Conservation (phyloP, 1,140 invertebrate genomes). For the Chlorops oryzae region DNA sequence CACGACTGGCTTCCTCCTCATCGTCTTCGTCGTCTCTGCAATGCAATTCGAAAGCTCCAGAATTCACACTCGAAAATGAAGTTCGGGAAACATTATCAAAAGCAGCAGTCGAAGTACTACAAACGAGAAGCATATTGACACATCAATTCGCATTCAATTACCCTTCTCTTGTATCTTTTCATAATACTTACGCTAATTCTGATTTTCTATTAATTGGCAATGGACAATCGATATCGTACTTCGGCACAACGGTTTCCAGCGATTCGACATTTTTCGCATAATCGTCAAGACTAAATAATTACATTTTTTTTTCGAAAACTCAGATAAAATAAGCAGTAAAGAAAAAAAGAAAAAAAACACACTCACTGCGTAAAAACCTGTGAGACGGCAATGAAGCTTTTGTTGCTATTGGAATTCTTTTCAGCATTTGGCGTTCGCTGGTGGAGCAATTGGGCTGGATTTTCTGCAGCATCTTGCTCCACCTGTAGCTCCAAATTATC, state of each 20-base stretch:
- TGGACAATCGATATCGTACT: too few relatives aligned
- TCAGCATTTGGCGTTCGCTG: too few relatives aligned
- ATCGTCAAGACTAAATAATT: constrained; percentile 61
- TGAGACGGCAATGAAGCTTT: constrained; percentile 40
- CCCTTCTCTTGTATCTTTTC: too few relatives aligned
- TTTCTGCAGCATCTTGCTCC: constrained; percentile 54
- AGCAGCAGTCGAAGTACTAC: too few relatives aligned
- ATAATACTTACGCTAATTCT: too few relatives aligned
- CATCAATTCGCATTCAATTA: too few relatives aligned
- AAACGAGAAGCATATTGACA: too few relatives aligned
- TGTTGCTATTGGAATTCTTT: constrained; percentile 7
- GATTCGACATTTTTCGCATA: constrained; percentile 53
- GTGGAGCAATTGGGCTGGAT: constrained; percentile 26
- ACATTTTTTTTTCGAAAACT: too few relatives aligned
- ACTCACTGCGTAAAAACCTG: constrained; percentile 60
- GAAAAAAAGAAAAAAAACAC: too few relatives aligned
- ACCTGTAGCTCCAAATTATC: constrained; percentile 68
- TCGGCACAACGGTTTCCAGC: constrained; percentile 19
- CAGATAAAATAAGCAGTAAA: too few relatives aligned
- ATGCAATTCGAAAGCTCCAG: neutral
- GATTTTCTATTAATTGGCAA: too few relatives aligned
- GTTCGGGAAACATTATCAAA: too few relatives aligned
- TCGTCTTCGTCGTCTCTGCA: constrained; percentile 15
- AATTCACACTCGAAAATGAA: neutral
- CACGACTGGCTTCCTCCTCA: constrained; percentile 20